A percentile compares a stretch with the other conserved stretches of the same genome.
phyloP scores from a whole-genome alignment of 2,888 invertebrate genomes.

The Aspidiotus rigidus region DNA sequence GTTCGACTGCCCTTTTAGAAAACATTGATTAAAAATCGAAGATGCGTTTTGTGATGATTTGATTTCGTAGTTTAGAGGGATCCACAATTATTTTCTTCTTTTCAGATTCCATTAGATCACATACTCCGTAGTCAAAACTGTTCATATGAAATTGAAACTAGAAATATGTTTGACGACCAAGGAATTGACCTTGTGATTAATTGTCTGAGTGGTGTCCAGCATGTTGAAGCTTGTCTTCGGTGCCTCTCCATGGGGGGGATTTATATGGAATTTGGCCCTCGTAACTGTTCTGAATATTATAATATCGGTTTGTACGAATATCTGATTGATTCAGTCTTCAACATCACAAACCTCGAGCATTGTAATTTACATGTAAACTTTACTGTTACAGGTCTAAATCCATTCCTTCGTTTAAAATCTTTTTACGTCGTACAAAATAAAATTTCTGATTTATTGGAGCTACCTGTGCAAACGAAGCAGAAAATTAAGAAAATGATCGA shows the following conservation, averaged over 20 bases:
- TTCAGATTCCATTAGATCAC: neutral
- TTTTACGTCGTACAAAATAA: slow-evolving; percentile 14
- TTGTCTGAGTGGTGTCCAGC: slow-evolving; percentile 21
- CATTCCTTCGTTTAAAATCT: slow-evolving; percentile 8
- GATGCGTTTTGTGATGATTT: no score
- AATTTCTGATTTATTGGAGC: no score
- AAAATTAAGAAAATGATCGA: no score
- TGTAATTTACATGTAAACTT: neutral
- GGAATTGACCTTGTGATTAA: slow-evolving; percentile 31
- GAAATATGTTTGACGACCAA: slow-evolving; percentile 15
- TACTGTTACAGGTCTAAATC: slow-evolving; percentile 12
- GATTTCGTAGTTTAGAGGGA: no score
- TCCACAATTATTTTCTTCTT: slow-evolving; percentile 6
- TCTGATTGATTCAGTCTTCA: neutral
- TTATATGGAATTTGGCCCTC: slow-evolving; percentile 13
- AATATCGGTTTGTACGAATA: neutral
- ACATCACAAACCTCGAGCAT: neutral
- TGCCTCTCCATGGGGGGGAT: neutral
- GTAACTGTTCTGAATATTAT: slow-evolving; percentile 10
- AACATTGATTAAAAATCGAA: no score
- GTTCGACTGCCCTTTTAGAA: no score
- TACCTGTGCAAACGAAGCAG: no score
- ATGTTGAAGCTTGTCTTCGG: slow-evolving; percentile 12
- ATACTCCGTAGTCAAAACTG: neutral
- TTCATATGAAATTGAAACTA: slow-evolving; percentile 20